phyloP scores from a whole-genome alignment of 2,888 invertebrate species.

The Xestia sexstrigata region DNA sequence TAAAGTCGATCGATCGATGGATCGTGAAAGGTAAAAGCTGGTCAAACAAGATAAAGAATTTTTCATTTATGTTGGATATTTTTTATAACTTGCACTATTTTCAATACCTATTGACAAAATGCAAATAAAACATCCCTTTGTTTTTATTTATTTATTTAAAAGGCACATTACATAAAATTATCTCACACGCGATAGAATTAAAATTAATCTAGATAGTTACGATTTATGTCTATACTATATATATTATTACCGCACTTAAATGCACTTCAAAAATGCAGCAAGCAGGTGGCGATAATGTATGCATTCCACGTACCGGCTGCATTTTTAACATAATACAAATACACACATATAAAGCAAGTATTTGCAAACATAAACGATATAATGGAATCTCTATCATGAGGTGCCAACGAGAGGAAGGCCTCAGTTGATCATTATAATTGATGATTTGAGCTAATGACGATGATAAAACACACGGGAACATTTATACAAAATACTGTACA shows the following conservation, averaged over 20 bases:
- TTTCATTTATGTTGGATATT: neutral
- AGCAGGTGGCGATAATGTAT: constrained; percentile 59
- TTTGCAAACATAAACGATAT: constrained; percentile 56
- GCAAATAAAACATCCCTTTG: constrained; percentile 59
- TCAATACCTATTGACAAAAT: neutral
- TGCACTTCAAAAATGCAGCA: constrained; percentile 78
- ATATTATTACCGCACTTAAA: constrained; percentile 77
- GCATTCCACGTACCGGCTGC: constrained; percentile 65
- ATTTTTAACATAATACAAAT: constrained; percentile 70
- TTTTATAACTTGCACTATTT: neutral
- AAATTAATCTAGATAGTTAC: constrained; percentile 64
- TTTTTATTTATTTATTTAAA: constrained; percentile 59
- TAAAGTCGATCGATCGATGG: neutral
- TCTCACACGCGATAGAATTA: constrained; percentile 71
- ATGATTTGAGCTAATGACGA: constrained; percentile 39
- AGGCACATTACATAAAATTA: constrained; percentile 64
- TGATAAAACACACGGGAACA: constrained; percentile 52
- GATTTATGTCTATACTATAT: constrained; percentile 65
- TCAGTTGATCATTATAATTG: constrained; percentile 31
- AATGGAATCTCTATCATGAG: constrained; percentile 55
- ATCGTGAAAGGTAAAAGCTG: neutral
- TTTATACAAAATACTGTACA: constrained; percentile 58
- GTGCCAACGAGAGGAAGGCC: constrained; percentile 28
- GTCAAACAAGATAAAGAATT: neutral
- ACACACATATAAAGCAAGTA: constrained; percentile 61